Base-by-base conservation (phyloP, 1,140 invertebrate species). In the Lasaia peninsularis region DNA sequence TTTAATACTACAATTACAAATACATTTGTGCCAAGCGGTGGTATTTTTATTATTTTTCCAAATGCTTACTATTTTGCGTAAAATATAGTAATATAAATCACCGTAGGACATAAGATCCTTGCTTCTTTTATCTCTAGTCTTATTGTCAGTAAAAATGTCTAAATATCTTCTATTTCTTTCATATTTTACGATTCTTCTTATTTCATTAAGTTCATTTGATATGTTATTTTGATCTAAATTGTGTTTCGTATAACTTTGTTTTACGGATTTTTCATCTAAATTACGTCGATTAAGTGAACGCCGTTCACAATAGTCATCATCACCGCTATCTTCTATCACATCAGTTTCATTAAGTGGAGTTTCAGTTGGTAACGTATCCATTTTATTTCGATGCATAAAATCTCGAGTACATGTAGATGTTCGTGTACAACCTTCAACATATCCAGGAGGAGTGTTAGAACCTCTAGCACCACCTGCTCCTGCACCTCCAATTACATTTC, bases 281-380 rank as follows among this genome's bases (percentile, higher is more conserved):
- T 78, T 65, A 61, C 78, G 61, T 60, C 63, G 69, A 37, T 86
- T 71, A 37, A 88, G 69, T n/a, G 82, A 74, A 11, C 82, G 67
- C 10, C 73, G 71, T 71, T 88, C 85, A 64, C 82, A 88, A 63
- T 88, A 88, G 58, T 86, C 83, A 60, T 80, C 77, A 61, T 83
- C 73, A 58, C 74, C 69, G 16, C 18, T 57, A 34, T 60, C 51
- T 44, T 33, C 55, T 21, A 62, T 40, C 3, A 5, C 24, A 28
- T 65, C 67, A 33, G 55, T 40, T 48, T 58, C 66, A 56, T 44
- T 20, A 31, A 20, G 56, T 11, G 63, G 56, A 12, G 50, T 48
- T 37, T 62, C 55, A 21, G 58, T 63, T 24, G 69, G 44, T 52
- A 64, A 21, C 14, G 71, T 68, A 1, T 63, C 56, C 59, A 75